phyloP scores from a whole-genome alignment of 2,888 invertebrate genomes.

The Steromphala cineraria region DNA sequence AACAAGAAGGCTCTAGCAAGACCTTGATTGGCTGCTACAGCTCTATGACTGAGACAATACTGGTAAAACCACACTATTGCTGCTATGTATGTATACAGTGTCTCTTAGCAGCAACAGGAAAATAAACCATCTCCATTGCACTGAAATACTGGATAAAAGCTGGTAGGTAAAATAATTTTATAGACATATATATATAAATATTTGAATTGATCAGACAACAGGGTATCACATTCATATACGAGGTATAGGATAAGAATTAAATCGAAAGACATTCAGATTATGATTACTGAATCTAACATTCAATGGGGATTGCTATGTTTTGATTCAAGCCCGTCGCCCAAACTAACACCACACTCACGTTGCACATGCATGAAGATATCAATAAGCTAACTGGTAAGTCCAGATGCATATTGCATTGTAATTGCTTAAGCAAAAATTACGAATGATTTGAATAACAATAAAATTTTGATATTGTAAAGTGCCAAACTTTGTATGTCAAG shows the following conservation, averaged over 20 bases:
- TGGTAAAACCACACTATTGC: too few relatives aligned
- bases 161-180: slow-evolving; percentile 18
- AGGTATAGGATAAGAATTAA: slow-evolving; percentile 13
- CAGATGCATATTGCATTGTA: too few relatives aligned
- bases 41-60: too few relatives aligned
- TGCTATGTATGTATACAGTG: too few relatives aligned
- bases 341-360: neutral
- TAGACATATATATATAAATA: slow-evolving; percentile 12
- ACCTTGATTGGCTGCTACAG: too few relatives aligned
- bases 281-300: neutral
- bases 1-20: too few relatives aligned
- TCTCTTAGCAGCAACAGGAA: too few relatives aligned
- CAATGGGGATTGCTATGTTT: neutral
- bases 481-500: too few relatives aligned
- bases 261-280: slow-evolving; percentile 11
- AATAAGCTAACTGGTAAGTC: too few relatives aligned
- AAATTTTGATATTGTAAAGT: too few relatives aligned
- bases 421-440: too few relatives aligned
- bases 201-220: slow-evolving; percentile 14
- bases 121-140: neutral
- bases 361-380: neutral
- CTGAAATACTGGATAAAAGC: neutral
- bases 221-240: slow-evolving; percentile 13
- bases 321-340: neutral
- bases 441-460: too few relatives aligned